phyloP scores from a whole-genome alignment of 2,113 vertebrate species.

The Tapirus terrestris region DNA sequence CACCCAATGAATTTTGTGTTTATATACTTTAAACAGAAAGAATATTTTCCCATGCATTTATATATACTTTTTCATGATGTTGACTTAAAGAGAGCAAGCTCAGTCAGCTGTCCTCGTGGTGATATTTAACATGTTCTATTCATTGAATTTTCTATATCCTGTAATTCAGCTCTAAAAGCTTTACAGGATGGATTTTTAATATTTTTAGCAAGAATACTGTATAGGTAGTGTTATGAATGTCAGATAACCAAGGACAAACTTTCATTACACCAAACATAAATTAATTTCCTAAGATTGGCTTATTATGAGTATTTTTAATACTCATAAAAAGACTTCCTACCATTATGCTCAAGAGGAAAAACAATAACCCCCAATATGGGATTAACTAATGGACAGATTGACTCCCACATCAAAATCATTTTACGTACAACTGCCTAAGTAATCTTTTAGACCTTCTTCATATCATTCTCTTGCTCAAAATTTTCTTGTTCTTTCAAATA shows the following conservation, averaged over 20 bases:
- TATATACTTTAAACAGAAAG: no score
- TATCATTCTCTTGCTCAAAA: not conserved
- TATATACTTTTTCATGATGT: no score
- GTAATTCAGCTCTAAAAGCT: not conserved
- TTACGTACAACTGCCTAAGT: not conserved
- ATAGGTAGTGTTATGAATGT: not conserved
- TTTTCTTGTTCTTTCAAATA: not conserved
- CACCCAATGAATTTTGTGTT: no score
- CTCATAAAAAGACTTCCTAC: not conserved
- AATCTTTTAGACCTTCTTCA: not conserved
- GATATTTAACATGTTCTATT: not conserved
- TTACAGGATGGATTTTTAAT: not conserved
- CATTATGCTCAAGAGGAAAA: not conserved
- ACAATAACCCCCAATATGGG: no score
- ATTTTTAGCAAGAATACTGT: not conserved
- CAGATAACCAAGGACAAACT: no score
- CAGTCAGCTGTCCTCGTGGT: not conserved
- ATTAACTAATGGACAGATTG: not conserved
- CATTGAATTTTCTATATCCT: not conserved
- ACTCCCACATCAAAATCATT: fast-evolving
- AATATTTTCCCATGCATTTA: no score
- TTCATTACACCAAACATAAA: fast-evolving
- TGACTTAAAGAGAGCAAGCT: not conserved
- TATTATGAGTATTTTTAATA: not conserved
- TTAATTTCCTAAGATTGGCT: not conserved